Evolutionary conservation across 2,113 vertebrate genomes (phyloP).

Genomic region (Peromyscus polionotus): DNA sequence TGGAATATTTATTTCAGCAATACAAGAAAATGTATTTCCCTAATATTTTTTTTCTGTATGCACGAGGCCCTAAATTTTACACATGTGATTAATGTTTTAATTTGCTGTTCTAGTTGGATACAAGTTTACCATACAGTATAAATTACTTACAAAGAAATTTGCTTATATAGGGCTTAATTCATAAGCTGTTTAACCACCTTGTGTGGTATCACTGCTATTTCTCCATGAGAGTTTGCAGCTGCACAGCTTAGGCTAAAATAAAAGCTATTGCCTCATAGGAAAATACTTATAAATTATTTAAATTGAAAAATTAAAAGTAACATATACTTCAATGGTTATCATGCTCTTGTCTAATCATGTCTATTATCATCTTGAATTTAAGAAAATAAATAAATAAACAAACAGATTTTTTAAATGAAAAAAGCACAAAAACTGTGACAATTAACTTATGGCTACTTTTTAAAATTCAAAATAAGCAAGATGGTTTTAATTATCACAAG

Average conservation of each 20-base stretch:
- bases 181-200: slow-evolving; percentile 90
- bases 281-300: slow-evolving; percentile 80
- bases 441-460: background rate
- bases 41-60: slow-evolving; percentile 92
- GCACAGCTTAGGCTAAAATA: slow-evolving; percentile 85
- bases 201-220: slow-evolving; percentile 86
- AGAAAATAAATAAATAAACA: background rate
- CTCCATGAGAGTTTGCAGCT: slow-evolving; percentile 78
- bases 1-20: slow-evolving; percentile 93
- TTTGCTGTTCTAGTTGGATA: slow-evolving; percentile 92
- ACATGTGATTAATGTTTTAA: slow-evolving; percentile 94
- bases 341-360: slow-evolving; percentile 61
- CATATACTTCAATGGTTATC: slow-evolving; percentile 80
- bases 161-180: slow-evolving; percentile 91
- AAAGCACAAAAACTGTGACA: background rate
- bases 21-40: slow-evolving; percentile 92
- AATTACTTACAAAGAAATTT: slow-evolving; percentile 93
- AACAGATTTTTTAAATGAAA: background rate
- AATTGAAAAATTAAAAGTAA: slow-evolving; percentile 80
- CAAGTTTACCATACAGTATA: slow-evolving; percentile 92
- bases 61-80: slow-evolving; percentile 90
- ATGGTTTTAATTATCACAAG: slow-evolving; percentile 5
- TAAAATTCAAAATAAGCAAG: background rate
- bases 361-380: background rate
- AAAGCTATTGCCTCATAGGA: slow-evolving; percentile 79